phyloP scores from a whole-genome alignment of 2,113 vertebrate genomes.

The Stercorarius parasiticus region DNA sequence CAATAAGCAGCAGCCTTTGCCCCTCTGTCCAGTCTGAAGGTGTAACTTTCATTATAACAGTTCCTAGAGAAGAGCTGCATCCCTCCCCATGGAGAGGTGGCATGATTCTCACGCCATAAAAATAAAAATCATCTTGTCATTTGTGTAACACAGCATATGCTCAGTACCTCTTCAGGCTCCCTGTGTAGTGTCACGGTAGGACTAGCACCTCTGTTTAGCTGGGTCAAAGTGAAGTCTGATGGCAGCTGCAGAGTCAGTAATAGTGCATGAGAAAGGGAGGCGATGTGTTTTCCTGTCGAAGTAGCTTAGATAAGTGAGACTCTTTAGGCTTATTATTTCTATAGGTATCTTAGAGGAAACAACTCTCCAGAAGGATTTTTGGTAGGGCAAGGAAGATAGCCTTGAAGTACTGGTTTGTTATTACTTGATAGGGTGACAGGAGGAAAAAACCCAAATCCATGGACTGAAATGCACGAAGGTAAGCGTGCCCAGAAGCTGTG shows the following conservation, averaged over 20 bases:
- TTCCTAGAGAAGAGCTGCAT: background rate
- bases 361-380: background rate
- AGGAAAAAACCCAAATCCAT: background rate
- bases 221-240: background rate
- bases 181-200: background rate
- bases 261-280: background rate
- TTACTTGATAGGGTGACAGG: background rate
- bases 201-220: background rate
- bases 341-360: background rate
- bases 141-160: background rate
- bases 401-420: background rate
- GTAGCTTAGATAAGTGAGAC: background rate
- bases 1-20: background rate
- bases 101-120: background rate
- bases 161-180: background rate
- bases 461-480: background rate
- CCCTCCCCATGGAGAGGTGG: background rate
- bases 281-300: background rate
- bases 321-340: background rate
- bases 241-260: background rate
- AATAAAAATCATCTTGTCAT: background rate
- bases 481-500: background rate
- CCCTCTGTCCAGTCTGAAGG: background rate
- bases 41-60: background rate
- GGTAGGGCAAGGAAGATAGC: background rate